phyloP scores from a whole-genome alignment of 2,113 vertebrate genomes.

The Panthera tigris region DNA sequence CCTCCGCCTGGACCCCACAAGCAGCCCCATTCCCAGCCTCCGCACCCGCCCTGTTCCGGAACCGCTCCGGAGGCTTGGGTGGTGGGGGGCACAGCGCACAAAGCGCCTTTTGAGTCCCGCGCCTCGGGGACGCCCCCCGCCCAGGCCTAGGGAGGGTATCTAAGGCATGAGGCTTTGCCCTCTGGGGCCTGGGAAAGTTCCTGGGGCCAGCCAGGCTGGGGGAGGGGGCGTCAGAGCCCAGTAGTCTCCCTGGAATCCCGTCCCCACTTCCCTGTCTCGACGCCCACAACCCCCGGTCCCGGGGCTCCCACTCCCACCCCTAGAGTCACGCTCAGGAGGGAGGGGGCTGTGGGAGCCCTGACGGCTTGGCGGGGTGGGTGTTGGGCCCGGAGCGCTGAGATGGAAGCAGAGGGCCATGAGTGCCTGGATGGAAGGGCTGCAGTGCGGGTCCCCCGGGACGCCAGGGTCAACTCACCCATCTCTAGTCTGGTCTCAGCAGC shows the following conservation, averaged over 20 bases:
- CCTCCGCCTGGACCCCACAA: conserved; percentile 1
- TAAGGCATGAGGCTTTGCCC: conserved; percentile 7
- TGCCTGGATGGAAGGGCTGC: too few relatives aligned
- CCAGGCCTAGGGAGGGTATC: background rate
- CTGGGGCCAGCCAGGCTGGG: background rate
- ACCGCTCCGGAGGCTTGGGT: conserved; percentile 27
- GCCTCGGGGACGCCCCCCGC: conserved; percentile 25
- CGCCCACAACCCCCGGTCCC: too few relatives aligned
- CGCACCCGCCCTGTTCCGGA: conserved; percentile 15
- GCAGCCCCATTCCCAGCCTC: background rate
- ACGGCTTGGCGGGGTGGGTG: too few relatives aligned
- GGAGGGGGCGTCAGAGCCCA: conserved; percentile 35
- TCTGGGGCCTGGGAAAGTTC: background rate
- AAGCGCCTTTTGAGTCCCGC: conserved; percentile 47
- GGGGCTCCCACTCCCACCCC: background rate
- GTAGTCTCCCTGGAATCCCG: too few relatives aligned
- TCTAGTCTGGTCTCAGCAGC: too few relatives aligned
- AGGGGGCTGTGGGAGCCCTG: background rate
- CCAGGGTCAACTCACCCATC: too few relatives aligned
- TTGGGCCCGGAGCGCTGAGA: too few relatives aligned
- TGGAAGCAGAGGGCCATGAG: background rate
- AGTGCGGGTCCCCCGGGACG: too few relatives aligned
- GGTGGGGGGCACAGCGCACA: conserved; percentile 51
- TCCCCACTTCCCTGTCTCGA: too few relatives aligned
- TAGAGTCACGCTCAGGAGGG: conserved; percentile 32